Evolutionary conservation across 1,140 invertebrate genomes (phyloP).

Genomic region (Lepidurus arcticus): DNA sequence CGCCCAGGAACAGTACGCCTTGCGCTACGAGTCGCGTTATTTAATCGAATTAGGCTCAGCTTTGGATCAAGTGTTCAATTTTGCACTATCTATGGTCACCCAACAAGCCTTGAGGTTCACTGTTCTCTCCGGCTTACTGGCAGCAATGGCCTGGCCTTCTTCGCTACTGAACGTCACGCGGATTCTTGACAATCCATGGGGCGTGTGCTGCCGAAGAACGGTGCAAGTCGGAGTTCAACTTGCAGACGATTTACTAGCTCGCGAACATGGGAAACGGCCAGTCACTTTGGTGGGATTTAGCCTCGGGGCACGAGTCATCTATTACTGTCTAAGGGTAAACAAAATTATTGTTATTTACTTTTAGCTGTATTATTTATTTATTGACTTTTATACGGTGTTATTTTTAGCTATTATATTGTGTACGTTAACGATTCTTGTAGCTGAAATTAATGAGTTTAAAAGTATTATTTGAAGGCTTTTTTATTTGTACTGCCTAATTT

Average conservation of each 20-base stretch:
- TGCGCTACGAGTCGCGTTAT: slow-evolving; percentile 64
- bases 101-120: slow-evolving; percentile 70
- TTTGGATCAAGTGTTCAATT: slow-evolving; percentile 58
- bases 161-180: slow-evolving; percentile 57
- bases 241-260: slow-evolving; percentile 58
- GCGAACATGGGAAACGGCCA: slow-evolving; percentile 62
- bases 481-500: not conserved
- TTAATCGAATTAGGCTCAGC: slow-evolving; percentile 59
- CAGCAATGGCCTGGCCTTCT: slow-evolving; percentile 55
- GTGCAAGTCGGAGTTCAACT: slow-evolving; percentile 51
- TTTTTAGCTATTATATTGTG: not conserved
- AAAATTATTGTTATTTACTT: not conserved
- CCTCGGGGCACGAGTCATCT: slow-evolving; percentile 65
- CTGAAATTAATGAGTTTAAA: no score
- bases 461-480: slow-evolving; percentile 25
- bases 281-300: slow-evolving; percentile 64
- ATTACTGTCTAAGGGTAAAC: slow-evolving; percentile 55
- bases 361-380: no score
- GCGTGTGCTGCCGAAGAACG: slow-evolving; percentile 60
- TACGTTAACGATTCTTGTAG: not conserved
- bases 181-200: slow-evolving; percentile 70
- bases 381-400: not conserved
- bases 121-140: slow-evolving; percentile 54
- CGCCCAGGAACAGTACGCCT: slow-evolving; percentile 62
- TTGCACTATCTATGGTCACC: slow-evolving; percentile 60